Conservation (phyloP, 1,140 invertebrate species). For the Carposina sasakii region DNA sequence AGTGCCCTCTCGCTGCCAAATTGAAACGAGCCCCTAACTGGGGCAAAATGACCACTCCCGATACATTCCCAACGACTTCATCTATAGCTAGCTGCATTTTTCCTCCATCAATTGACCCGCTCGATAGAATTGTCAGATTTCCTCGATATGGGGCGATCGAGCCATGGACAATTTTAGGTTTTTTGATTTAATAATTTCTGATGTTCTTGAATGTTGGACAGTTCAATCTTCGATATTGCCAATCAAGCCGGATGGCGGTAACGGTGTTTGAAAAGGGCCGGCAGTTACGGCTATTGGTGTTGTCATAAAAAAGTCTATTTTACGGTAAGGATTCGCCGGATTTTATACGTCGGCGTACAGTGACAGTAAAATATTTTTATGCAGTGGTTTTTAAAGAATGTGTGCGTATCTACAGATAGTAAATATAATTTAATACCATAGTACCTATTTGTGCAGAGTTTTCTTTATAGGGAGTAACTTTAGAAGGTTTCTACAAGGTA, state of each 20-base stretch:
- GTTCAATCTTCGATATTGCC: conserved; percentile 45
- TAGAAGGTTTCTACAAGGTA: too few relatives aligned
- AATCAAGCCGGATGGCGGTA: conserved; percentile 36
- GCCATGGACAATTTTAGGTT: too few relatives aligned
- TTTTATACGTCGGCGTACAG: too few relatives aligned
- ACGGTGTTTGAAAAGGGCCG: conserved; percentile 33
- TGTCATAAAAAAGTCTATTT: too few relatives aligned
- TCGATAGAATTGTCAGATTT: conserved; percentile 29
- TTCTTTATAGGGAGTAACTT: too few relatives aligned
- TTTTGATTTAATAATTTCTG: conserved; percentile 45
- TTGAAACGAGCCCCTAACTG: conserved; percentile 51
- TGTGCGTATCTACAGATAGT: too few relatives aligned
- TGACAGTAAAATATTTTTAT: too few relatives aligned
- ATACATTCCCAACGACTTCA: conserved; percentile 33
- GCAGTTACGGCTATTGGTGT: conserved; percentile 20
- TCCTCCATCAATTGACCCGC: conserved; percentile 22
- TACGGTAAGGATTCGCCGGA: too few relatives aligned
- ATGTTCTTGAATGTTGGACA: conserved; percentile 35
- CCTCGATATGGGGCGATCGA: conserved; percentile 32
- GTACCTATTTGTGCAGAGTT: too few relatives aligned
- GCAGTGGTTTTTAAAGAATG: too few relatives aligned
- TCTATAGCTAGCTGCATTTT: conserved; percentile 22
- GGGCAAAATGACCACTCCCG: conserved; percentile 41
- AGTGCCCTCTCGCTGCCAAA: conserved; percentile 52
- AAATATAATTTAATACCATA: too few relatives aligned